A percentile compares a stretch with the other conserved stretches of the same genome.
Conservation (phyloP, 2,113 vertebrate genomes). For the Brachirus orientalis region DNA sequence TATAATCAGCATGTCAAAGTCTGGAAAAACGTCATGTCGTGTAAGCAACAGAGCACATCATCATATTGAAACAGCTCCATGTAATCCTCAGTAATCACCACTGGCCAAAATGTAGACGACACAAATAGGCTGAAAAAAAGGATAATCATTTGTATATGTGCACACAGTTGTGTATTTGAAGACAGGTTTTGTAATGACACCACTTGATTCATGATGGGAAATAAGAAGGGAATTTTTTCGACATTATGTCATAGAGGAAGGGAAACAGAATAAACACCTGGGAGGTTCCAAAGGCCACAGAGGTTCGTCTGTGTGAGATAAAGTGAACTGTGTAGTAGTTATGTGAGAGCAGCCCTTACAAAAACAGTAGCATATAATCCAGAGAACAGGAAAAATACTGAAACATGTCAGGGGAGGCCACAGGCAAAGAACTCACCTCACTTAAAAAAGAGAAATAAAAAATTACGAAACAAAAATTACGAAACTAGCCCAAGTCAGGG, state of each 20-base stretch:
- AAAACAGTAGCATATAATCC: too few relatives aligned
- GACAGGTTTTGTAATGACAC: background rate
- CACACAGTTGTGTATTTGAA: conserved; percentile 10
- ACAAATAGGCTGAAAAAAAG: conserved; percentile 42
- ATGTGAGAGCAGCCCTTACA: too few relatives aligned
- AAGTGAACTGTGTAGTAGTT: background rate
- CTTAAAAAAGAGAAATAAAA: too few relatives aligned
- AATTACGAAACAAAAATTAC: too few relatives aligned
- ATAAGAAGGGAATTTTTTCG: background rate
- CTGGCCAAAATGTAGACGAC: conserved; percentile 46
- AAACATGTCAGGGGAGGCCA: too few relatives aligned
- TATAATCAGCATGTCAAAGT: conserved; percentile 31
- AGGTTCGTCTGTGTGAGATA: conserved; percentile 1
- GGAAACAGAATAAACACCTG: conserved; percentile 2
- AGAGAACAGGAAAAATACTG: too few relatives aligned
- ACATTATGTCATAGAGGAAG: background rate
- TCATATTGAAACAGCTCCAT: conserved; percentile 49
- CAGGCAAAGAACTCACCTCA: too few relatives aligned
- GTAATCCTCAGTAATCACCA: conserved; percentile 67
- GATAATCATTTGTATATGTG: conserved; percentile 26
- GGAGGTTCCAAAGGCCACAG: conserved; percentile 30
- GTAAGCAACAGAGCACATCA: conserved; percentile 46
- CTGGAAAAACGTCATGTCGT: conserved; percentile 4
- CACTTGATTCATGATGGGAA: background rate
- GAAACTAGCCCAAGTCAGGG: too few relatives aligned